phyloP scores from a whole-genome alignment of 2,113 vertebrate genomes.

The Tragelaphus imberbis region DNA sequence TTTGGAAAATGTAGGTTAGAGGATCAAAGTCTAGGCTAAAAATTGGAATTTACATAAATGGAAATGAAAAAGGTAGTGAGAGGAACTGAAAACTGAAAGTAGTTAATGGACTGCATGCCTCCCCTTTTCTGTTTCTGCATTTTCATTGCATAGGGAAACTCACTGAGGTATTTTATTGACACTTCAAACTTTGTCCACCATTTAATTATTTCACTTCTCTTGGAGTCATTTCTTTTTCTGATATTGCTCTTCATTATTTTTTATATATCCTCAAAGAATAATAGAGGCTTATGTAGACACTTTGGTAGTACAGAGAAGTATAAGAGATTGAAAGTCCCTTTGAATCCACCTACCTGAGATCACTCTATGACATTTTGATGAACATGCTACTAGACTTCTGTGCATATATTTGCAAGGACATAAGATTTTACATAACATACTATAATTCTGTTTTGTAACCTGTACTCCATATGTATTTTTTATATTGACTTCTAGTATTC shows the following conservation, averaged over 20 bases:
- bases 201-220: background rate
- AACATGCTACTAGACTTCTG: background rate
- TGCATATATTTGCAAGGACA: background rate
- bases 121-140: background rate
- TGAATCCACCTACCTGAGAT: background rate
- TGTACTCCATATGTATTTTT: background rate
- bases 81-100: slow-evolving; percentile 44
- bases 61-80: slow-evolving; percentile 16
- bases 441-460: background rate
- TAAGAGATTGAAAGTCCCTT: background rate
- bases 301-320: background rate
- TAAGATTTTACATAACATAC: background rate
- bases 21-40: slow-evolving; percentile 1
- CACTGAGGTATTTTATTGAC: slow-evolving; percentile 1
- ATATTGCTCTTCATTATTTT: background rate
- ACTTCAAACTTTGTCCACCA: background rate
- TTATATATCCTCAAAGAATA: background rate
- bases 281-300: background rate
- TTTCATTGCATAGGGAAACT: slow-evolving; percentile 31
- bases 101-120: background rate
- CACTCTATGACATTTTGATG: background rate
- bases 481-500: background rate
- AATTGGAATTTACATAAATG: slow-evolving; percentile 26
- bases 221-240: background rate
- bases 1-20: slow-evolving; percentile 11